Percentiles rank a stretch among this genome's conserved stretches.
Evolutionary conservation across 2,113 vertebrate genomes (phyloP).

Genomic region (Pionites leucogaster): DNA sequence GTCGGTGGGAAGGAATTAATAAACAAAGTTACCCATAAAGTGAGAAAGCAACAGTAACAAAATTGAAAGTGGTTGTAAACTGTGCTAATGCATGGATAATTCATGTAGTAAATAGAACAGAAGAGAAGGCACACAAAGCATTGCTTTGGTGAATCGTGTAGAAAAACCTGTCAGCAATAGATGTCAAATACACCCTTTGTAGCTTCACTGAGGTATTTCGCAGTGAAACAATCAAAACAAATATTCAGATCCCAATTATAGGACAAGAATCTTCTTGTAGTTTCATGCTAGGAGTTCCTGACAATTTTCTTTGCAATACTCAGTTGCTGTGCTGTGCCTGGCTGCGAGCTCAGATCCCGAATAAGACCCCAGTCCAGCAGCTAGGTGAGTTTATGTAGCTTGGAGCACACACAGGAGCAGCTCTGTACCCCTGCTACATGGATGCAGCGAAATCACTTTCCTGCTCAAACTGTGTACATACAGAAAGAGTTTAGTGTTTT

Average conservation of each 20-base stretch:
- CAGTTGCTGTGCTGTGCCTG: not conserved
- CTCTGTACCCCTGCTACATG: not conserved
- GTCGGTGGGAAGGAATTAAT: not conserved
- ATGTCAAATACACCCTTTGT: conserved; percentile 18
- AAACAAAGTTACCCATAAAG: not conserved
- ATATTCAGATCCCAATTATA: not conserved
- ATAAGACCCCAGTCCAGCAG: not conserved
- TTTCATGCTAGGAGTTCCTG: not conserved
- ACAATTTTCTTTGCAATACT: not conserved
- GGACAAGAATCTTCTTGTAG: conserved; percentile 25
- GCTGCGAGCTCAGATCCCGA: not conserved
- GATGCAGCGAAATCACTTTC: not conserved
- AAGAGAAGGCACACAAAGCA: not conserved
- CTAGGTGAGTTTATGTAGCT: not conserved
- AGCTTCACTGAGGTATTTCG: conserved; percentile 1
- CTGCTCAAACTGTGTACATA: not conserved
- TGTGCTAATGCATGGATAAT: not conserved
- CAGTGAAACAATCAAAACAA: conserved; percentile 18
- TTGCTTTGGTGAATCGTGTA: not conserved
- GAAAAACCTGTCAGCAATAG: conserved; percentile 26
- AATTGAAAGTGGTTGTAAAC: not conserved
- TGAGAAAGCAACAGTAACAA: not conserved
- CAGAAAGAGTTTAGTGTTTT: not conserved
- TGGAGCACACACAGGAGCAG: not conserved
- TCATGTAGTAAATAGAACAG: not conserved